Conservation (phyloP, 2,113 vertebrate species). For the Sterrhoptilus dennistouni region DNA sequence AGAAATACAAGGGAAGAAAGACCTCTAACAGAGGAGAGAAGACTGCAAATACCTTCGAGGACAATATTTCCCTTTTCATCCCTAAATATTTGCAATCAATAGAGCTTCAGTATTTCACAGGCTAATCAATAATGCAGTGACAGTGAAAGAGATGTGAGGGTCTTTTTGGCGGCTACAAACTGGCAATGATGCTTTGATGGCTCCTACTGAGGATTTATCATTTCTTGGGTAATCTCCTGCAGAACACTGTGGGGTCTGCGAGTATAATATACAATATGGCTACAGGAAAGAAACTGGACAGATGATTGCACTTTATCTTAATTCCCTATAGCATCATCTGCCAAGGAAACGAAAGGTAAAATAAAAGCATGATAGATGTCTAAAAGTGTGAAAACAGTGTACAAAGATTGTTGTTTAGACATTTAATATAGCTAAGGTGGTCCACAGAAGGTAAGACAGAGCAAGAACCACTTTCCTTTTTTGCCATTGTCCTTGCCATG, state of each 20-base stretch:
- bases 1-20: neutral
- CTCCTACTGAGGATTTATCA: slow-evolving; percentile 23
- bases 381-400: neutral
- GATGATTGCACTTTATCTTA: neutral
- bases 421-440: neutral
- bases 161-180: neutral
- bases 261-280: neutral
- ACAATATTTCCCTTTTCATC: slow-evolving; percentile 23
- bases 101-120: slow-evolving; percentile 9
- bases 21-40: neutral
- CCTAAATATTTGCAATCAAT: slow-evolving; percentile 65
- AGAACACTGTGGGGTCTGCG: slow-evolving; percentile 16
- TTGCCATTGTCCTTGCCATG: neutral
- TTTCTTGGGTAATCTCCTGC: slow-evolving; percentile 42
- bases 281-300: neutral
- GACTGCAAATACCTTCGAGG: neutral
- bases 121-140: slow-evolving; percentile 60
- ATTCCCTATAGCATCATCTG: neutral
- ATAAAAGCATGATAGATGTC: neutral
- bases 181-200: slow-evolving; percentile 36
- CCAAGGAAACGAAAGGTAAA: neutral
- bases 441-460: neutral
- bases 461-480: neutral
- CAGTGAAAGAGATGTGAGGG: slow-evolving; percentile 41
- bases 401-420: neutral